Conservation (phyloP, 1,140 invertebrate species). For the Aphaenogaster floridana region DNA sequence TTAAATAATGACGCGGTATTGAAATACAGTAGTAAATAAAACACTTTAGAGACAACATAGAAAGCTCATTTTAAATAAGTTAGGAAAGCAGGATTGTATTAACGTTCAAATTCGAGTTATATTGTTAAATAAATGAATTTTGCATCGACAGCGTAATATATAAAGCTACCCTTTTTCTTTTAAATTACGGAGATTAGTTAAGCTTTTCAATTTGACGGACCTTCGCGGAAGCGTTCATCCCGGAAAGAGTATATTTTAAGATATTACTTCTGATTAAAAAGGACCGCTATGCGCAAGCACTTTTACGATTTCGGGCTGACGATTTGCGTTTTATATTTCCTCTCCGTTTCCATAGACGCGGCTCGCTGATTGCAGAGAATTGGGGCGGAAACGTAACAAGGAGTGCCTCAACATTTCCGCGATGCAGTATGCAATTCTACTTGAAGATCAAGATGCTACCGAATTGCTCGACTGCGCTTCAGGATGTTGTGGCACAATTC, state of each 20-base stretch:
- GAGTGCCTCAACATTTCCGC: slow-evolving; percentile 53
- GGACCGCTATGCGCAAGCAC: background rate
- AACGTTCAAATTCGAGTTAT: background rate
- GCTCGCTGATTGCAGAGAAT: slow-evolving; percentile 65
- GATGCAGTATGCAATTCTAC: slow-evolving; percentile 27
- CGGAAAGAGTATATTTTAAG: slow-evolving; percentile 3
- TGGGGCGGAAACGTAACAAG: slow-evolving; percentile 68
- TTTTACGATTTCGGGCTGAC: slow-evolving; percentile 50
- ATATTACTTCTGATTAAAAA: slow-evolving; percentile 39
- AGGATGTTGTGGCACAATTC: background rate
- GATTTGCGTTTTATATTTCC: slow-evolving; percentile 57
- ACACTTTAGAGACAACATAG: background rate
- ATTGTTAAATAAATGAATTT: background rate
- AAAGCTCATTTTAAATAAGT: slow-evolving; percentile 15
- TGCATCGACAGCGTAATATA: background rate
- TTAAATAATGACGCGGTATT: slow-evolving; percentile 25
- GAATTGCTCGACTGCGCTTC: slow-evolving; percentile 19
- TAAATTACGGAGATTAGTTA: background rate
- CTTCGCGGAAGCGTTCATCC: slow-evolving; percentile 1
- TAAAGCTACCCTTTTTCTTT: background rate
- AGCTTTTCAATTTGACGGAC: background rate
- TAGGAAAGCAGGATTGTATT: background rate
- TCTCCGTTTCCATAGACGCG: slow-evolving; percentile 3
- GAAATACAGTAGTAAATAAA: slow-evolving; percentile 12
- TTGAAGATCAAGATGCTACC: background rate